Evolutionary conservation across 1,140 invertebrate species (phyloP).

Genomic region (Hylyphantes graminicola): DNA sequence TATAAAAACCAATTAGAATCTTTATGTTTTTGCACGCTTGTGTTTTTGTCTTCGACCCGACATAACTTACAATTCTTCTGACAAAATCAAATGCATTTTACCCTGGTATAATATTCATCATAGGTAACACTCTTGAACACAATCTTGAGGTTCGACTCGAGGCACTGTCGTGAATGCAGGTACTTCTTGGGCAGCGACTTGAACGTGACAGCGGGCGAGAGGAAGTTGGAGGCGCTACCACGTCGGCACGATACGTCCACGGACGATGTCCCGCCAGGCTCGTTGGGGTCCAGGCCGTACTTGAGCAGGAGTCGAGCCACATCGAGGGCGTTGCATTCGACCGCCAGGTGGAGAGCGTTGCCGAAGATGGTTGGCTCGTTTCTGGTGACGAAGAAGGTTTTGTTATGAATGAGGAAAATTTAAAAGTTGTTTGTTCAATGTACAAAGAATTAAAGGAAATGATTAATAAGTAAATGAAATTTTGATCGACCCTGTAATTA

Average conservation of each 20-base stretch:
- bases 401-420: constrained; percentile 64
- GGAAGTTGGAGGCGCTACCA: constrained; percentile 48
- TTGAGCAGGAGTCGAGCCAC: constrained; percentile 72
- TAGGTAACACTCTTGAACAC: constrained; percentile 62
- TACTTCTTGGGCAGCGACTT: neutral
- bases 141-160: constrained; percentile 62
- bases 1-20: no score
- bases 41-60: no score
- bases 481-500: no score
- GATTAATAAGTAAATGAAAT: no score
- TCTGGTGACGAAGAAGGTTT: constrained; percentile 63
- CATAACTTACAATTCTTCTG: no score
- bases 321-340: constrained; percentile 72
- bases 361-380: constrained; percentile 69
- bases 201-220: constrained; percentile 37
- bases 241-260: constrained; percentile 6
- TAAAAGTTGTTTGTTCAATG: no score
- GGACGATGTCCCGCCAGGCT: constrained; percentile 63
- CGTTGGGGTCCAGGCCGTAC: constrained; percentile 73
- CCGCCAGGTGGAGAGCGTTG: constrained; percentile 73
- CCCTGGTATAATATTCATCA: constrained; percentile 5
- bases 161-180: constrained; percentile 19
- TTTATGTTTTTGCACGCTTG: no score
- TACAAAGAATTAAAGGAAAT: no score
- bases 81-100: no score